phyloP scores from a whole-genome alignment of 2,888 invertebrate species.

The Elegia similella region DNA sequence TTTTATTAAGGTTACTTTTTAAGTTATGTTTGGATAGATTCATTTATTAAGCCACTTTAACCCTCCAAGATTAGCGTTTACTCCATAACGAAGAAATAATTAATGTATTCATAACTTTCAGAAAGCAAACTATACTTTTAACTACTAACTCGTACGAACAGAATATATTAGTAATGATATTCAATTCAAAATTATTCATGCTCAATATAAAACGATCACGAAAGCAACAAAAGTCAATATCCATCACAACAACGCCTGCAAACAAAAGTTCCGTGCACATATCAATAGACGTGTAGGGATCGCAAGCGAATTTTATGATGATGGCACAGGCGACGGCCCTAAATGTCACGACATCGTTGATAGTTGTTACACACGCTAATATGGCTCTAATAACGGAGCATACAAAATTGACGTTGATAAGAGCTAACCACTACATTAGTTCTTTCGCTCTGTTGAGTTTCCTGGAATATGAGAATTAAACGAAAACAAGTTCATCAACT shows the following conservation, averaged over 20 bases:
- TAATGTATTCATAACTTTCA: too few species aligned
- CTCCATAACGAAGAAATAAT: too few species aligned
- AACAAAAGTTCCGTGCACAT: slow-evolving; percentile 41
- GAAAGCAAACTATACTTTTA: too few species aligned
- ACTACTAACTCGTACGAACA: too few species aligned
- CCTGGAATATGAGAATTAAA: too few species aligned
- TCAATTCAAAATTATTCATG: not conserved
- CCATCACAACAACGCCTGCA: slow-evolving; percentile 19
- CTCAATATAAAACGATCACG: not conserved
- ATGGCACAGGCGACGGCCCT: slow-evolving; percentile 38
- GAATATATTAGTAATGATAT: not conserved
- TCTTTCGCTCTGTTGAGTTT: too few species aligned
- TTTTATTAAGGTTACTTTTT: too few species aligned
- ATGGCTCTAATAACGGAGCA: slow-evolving; percentile 40
- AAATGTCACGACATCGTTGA: slow-evolving; percentile 32
- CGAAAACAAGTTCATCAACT: too few species aligned
- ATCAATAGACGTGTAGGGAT: slow-evolving; percentile 46
- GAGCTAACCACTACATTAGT: not conserved
- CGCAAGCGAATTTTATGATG: slow-evolving; percentile 64
- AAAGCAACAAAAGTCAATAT: slow-evolving; percentile 20
- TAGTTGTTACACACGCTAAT: slow-evolving; percentile 61
- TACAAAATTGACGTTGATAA: not conserved
- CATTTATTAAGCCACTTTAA: too few species aligned
- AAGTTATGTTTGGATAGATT: too few species aligned
- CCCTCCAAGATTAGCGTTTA: too few species aligned